Percentiles rank a stretch among this genome's conserved stretches.
phyloP scores from a whole-genome alignment of 2,113 vertebrate genomes.

The Hystrix brachyura region DNA sequence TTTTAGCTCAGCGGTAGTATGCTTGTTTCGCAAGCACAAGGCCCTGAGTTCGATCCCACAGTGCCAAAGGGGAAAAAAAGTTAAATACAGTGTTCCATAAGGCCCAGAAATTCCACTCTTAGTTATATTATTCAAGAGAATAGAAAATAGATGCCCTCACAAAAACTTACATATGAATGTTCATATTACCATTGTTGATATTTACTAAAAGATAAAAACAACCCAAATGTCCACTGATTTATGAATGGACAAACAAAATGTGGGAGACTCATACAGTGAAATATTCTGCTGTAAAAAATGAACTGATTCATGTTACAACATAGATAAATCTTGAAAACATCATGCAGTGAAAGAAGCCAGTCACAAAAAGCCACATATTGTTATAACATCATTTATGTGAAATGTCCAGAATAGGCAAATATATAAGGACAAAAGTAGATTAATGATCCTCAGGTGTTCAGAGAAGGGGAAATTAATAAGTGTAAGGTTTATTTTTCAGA shows the following conservation, averaged over 20 bases:
- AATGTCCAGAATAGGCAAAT: conserved; percentile 29
- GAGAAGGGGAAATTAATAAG: background rate
- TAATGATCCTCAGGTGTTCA: background rate
- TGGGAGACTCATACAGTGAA: background rate
- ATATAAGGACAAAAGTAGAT: background rate
- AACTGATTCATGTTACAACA: background rate
- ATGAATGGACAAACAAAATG: conserved; percentile 6
- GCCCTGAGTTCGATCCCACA: no score
- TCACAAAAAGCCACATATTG: background rate
- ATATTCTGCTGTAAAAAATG: background rate
- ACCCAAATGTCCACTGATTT: background rate
- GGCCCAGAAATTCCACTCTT: conserved; percentile 22
- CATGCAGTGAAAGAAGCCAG: conserved; percentile 38
- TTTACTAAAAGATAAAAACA: background rate
- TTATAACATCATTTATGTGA: conserved; percentile 25
- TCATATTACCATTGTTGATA: conserved; percentile 7
- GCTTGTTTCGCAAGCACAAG: no score
- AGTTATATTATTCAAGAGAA: background rate
- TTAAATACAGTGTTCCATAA: background rate
- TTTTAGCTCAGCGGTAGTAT: no score
- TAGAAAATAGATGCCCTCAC: conserved; percentile 22
- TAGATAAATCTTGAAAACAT: conserved; percentile 16
- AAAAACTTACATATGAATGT: background rate
- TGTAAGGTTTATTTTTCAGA: conserved; percentile 22
- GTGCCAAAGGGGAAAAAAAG: background rate